Evolutionary conservation across 2,888 invertebrate genomes (phyloP).

Genomic region (Kuschelorhynchus macadamiae): DNA sequence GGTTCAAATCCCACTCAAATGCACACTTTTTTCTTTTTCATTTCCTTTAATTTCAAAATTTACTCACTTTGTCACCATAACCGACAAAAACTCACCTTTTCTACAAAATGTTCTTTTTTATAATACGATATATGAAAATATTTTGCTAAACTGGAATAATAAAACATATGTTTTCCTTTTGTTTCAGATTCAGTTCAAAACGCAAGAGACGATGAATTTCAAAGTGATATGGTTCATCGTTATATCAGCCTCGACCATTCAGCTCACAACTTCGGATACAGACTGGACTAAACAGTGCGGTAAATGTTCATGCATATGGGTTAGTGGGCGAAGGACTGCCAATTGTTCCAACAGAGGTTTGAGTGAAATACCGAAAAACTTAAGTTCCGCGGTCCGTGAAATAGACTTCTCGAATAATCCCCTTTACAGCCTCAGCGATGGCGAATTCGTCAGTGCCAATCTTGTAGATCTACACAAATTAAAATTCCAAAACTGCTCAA

Average conservation of each 20-base stretch:
- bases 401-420: conserved; percentile 82
- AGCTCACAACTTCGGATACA: conserved; percentile 68
- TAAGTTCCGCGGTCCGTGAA: conserved; percentile 81
- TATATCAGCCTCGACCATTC: conserved; percentile 17
- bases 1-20: too few species aligned
- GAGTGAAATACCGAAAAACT: conserved; percentile 78
- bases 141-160: background rate
- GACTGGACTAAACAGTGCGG: conserved; percentile 73
- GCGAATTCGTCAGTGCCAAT: conserved; percentile 79
- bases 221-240: conserved; percentile 23
- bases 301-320: conserved; percentile 88
- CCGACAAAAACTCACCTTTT: too few species aligned
- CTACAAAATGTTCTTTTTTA: background rate
- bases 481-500: conserved; percentile 80
- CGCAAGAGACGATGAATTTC: conserved; percentile 15
- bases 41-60: too few species aligned
- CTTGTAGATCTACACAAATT: conserved; percentile 87
- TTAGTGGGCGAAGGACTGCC: conserved; percentile 86
- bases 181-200: conserved; percentile 7
- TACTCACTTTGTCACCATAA: too few species aligned
- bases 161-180: background rate
- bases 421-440: conserved; percentile 76
- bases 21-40: too few species aligned
- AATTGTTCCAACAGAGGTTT: conserved; percentile 77
- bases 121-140: background rate